These are phyloP conservation scores for Oreotragus oreotragus DNA, from an alignment of 2,113 vertebrate genomes.

Conservation along the genomic window DNA sequence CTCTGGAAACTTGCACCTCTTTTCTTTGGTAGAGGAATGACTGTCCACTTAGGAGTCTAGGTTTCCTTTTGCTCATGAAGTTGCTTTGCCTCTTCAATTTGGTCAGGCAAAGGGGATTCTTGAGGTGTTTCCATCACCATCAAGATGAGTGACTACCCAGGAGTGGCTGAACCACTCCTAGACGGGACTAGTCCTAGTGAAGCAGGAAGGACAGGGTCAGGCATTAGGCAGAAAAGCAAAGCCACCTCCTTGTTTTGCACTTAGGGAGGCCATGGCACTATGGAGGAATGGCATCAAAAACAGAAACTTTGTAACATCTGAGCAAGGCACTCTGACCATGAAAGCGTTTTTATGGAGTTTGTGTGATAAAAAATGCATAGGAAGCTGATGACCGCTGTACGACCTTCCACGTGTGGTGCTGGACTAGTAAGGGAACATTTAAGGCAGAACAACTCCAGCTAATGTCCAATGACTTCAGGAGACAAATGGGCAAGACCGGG, in stretches of 20 bases:
- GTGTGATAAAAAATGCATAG: not conserved
- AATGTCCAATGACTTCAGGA: not conserved
- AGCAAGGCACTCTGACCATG: not conserved
- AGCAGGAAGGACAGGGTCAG: not conserved
- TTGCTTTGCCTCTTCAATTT: not conserved
- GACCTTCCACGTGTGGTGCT: not conserved
- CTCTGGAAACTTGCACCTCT: not conserved
- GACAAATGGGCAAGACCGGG: not conserved
- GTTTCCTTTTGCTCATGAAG: not conserved
- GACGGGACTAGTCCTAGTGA: not conserved
- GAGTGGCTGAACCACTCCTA: not conserved
- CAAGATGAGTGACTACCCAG: not conserved
- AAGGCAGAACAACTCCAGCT: not conserved
- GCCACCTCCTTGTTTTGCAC: not conserved
- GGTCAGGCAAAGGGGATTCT: not conserved
- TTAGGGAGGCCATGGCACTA: not conserved
- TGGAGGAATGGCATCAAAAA: not conserved
- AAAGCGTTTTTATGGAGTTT: not conserved
- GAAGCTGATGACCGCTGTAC: accelerated
- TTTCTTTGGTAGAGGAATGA: not conserved
- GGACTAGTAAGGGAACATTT: not conserved
- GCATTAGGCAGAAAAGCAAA: not conserved
- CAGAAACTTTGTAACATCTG: not conserved
- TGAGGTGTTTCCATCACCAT: not conserved
- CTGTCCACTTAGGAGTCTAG: not conserved